Conservation (phyloP, 2,888 invertebrate species). For the Phyllotreta cruciferae region DNA sequence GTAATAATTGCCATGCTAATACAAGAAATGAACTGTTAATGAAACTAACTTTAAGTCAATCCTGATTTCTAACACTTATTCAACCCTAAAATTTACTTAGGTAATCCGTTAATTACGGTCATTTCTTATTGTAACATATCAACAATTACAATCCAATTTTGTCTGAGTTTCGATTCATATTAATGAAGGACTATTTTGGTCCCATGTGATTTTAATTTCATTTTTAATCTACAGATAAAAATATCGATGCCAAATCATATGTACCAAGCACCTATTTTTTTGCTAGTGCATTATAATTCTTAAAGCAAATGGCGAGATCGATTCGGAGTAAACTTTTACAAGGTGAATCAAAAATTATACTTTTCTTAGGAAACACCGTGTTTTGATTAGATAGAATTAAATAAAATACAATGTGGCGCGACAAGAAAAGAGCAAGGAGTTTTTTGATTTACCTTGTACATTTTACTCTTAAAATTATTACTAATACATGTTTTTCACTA, state of each 20-base stretch:
- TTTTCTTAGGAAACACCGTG: not conserved
- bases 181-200: slow-evolving; percentile 47
- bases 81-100: not conserved
- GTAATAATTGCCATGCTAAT: too few relatives aligned
- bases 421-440: not conserved
- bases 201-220: slow-evolving; percentile 42
- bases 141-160: slow-evolving; percentile 11
- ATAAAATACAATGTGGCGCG: not conserved
- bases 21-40: too few relatives aligned
- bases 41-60: not conserved
- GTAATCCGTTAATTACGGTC: not conserved
- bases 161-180: slow-evolving; percentile 10
- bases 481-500: not conserved
- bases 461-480: slow-evolving; percentile 2
- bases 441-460: slow-evolving; percentile 1
- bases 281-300: slow-evolving; percentile 22
- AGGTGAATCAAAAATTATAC: not conserved
- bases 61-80: too few relatives aligned
- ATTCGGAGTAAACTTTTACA: slow-evolving; percentile 7
- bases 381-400: not conserved
- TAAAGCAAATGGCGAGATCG: slow-evolving; percentile 21
- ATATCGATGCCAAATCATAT: slow-evolving; percentile 24
- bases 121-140: too few relatives aligned
- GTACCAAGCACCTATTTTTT: slow-evolving; percentile 30
- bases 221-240: slow-evolving; percentile 23